These are phyloP conservation scores for Heliconius himera DNA, from an alignment of 1,140 invertebrate species.

Conservation along the genomic window DNA sequence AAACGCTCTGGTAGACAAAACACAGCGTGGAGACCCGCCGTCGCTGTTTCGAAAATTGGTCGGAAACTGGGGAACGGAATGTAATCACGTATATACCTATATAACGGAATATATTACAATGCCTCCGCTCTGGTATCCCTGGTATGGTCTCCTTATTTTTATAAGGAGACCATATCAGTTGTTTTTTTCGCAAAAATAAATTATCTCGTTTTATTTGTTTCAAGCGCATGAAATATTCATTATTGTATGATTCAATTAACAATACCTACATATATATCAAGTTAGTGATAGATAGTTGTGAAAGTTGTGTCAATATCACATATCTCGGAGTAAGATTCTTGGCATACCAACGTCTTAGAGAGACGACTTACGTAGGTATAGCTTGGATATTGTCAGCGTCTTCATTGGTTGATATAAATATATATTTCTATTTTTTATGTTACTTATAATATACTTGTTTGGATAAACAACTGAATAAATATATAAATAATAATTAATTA, in stretches of 20 bases:
- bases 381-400: neutral
- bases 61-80: too few species aligned
- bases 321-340: neutral
- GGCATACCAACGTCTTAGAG: neutral
- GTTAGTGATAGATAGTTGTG: constrained; percentile 15
- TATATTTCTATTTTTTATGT: neutral
- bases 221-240: neutral
- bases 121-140: too few species aligned
- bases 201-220: neutral
- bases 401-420: neutral
- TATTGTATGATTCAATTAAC: constrained; percentile 5
- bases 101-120: too few species aligned
- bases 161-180: too few species aligned
- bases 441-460: neutral
- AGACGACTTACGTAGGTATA: neutral
- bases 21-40: too few species aligned
- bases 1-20: too few species aligned
- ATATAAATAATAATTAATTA: too few species aligned
- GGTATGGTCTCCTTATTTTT: too few species aligned
- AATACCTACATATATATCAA: neutral
- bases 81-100: too few species aligned
- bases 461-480: too few species aligned
- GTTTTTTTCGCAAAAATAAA: too few species aligned
- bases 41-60: too few species aligned
- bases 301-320: constrained; percentile 16